phyloP scores from a whole-genome alignment of 2,113 vertebrate genomes.

The Grammomys surdaster region DNA sequence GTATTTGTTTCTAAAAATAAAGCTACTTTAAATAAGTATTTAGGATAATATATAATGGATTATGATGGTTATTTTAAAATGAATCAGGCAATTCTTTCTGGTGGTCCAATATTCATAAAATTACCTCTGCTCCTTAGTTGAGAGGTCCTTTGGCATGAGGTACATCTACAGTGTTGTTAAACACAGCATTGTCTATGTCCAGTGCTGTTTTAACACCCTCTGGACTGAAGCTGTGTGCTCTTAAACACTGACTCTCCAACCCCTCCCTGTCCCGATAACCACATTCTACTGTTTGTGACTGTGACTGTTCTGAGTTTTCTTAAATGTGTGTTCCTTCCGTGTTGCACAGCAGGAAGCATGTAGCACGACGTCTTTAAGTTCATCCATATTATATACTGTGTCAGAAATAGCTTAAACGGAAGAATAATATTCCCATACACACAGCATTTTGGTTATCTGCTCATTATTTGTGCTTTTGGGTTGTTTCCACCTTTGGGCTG shows the following conservation, averaged over 20 bases:
- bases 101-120: not conserved
- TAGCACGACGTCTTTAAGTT: not conserved
- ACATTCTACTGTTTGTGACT: not conserved
- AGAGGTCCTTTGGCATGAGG: not conserved
- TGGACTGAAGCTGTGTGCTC: not conserved
- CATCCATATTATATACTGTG: not conserved
- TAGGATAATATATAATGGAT: not conserved
- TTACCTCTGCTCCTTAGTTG: not conserved
- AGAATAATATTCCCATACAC: not conserved
- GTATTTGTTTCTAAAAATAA: conserved; percentile 43
- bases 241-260: not conserved
- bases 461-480: not conserved
- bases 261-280: no score
- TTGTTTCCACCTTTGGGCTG: conserved; percentile 1
- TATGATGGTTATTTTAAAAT: conserved; percentile 38
- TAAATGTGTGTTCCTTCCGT: not conserved
- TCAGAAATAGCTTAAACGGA: not conserved
- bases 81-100: conserved; percentile 4
- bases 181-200: not conserved
- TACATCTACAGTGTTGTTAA: not conserved
- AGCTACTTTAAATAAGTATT: conserved; percentile 38
- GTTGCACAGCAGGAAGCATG: not conserved
- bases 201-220: not conserved
- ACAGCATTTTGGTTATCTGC: not conserved
- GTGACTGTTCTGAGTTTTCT: not conserved